Conservation (phyloP, 1,140 invertebrate genomes). For the Drosophila bifasciata region DNA sequence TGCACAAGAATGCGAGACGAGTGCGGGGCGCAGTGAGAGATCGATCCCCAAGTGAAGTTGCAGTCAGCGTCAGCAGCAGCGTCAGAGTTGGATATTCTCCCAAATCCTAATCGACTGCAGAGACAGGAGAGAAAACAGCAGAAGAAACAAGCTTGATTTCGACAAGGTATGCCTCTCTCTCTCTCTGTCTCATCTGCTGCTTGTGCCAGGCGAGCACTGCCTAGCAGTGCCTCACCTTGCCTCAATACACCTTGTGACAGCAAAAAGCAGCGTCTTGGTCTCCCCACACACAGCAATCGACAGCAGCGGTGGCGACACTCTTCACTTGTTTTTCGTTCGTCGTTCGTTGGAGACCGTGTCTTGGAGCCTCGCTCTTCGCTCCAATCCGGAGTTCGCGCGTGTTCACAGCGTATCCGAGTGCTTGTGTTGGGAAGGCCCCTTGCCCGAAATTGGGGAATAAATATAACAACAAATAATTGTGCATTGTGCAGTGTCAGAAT, state of each 20-base stretch:
- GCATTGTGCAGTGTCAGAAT: constrained; percentile 29
- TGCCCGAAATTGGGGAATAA: not conserved
- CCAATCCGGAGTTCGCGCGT: constrained; percentile 22
- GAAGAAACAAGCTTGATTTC: no score
- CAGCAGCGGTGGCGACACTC: constrained; percentile 39
- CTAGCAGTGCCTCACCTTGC: no score
- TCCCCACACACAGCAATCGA: constrained; percentile 17
- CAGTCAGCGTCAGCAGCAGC: constrained; percentile 9
- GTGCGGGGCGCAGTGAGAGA: constrained; percentile 24
- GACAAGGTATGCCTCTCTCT: not conserved
- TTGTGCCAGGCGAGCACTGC: no score
- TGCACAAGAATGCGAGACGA: constrained; percentile 74
- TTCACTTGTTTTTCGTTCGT: constrained; percentile 67
- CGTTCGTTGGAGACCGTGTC: constrained; percentile 41
- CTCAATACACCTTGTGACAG: not conserved
- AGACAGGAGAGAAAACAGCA: not conserved
- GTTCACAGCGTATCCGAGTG: not conserved
- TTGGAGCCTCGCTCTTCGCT: constrained; percentile 17
- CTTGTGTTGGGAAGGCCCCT: constrained; percentile 12
- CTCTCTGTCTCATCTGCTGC: not conserved
- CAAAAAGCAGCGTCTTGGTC: constrained; percentile 7
- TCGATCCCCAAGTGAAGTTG: constrained; percentile 25
- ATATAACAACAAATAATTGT: constrained; percentile 29
- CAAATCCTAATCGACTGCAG: not conserved
- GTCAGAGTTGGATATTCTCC: no score